These are phyloP conservation scores for Octomys mimax DNA, from an alignment of 2,797 vertebrate genomes.

Conservation along the genomic window DNA sequence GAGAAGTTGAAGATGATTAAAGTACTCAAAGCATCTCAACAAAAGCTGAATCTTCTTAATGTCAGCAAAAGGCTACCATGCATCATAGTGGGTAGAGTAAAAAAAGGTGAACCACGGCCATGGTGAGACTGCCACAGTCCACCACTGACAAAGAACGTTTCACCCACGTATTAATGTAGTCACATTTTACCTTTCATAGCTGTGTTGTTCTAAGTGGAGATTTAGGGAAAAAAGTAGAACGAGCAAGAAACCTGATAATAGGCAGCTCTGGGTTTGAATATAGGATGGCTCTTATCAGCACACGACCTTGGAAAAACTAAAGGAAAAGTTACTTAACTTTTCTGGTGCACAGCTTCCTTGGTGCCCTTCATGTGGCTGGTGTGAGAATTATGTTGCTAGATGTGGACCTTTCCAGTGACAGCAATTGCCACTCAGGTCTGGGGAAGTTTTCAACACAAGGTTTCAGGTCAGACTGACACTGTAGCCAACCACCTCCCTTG, in stretches of 20 bases:
- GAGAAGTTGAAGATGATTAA: slow-evolving; percentile 2
- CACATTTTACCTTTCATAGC: neutral
- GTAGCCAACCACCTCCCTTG: neutral
- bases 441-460: neutral
- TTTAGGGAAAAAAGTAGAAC: neutral
- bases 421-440: neutral
- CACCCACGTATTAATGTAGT: neutral
- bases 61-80: neutral
- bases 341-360: neutral
- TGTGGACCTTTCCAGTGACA: neutral
- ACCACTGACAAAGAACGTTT: neutral
- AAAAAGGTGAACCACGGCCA: neutral
- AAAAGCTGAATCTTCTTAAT: slow-evolving; percentile 5
- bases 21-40: neutral
- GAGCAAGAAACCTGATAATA: neutral
- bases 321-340: neutral
- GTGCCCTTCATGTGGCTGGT: neutral
- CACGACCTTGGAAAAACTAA: neutral
- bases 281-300: neutral
- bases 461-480: neutral
- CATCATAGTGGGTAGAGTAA: neutral
- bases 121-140: neutral
- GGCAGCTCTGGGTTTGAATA: neutral
- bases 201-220: neutral
- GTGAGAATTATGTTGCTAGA: neutral